phyloP scores from a whole-genome alignment of 2,888 invertebrate genomes.

The Plagiodera versicolora region DNA sequence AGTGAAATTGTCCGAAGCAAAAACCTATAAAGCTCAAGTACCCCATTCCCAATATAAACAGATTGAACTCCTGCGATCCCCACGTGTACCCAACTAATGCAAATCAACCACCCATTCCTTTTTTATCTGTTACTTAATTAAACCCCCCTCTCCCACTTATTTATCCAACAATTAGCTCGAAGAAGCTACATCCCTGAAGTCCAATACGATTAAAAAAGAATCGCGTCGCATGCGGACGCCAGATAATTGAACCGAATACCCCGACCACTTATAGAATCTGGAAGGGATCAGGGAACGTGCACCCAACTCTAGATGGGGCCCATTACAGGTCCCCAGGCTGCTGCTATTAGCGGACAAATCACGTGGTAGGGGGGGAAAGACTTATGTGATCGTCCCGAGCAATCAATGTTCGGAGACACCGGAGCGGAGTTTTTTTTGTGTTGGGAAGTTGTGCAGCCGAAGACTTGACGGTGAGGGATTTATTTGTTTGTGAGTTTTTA shows the following conservation, averaged over 20 bases:
- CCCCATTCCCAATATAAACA: background rate
- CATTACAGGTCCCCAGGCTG: constrained; percentile 50
- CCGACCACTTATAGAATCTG: constrained; percentile 45
- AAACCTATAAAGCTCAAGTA: background rate
- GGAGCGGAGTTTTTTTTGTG: constrained; percentile 42
- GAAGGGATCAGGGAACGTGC: constrained; percentile 34
- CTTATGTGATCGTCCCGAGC: constrained; percentile 53
- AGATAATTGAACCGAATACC: constrained; percentile 41
- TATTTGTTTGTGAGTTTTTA: constrained; percentile 43
- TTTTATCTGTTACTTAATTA: constrained; percentile 33
- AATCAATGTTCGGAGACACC: constrained; percentile 51
- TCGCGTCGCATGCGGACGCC: constrained; percentile 37
- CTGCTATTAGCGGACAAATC: constrained; percentile 55
- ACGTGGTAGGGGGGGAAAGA: constrained; percentile 51
- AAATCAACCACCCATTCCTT: constrained; percentile 27
- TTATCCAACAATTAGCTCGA: constrained; percentile 43
- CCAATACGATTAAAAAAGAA: constrained; percentile 44
- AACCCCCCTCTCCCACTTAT: constrained; percentile 34
- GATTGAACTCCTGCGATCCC: constrained; percentile 3
- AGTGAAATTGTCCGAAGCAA: too few species aligned
- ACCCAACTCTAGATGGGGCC: constrained; percentile 42
- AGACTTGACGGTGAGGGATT: constrained; percentile 50
- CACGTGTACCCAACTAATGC: constrained; percentile 20
- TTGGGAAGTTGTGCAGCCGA: constrained; percentile 37
- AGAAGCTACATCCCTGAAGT: constrained; percentile 43